Conservation (phyloP, 2,797 vertebrate genomes). For the Synanceia verrucosa region DNA sequence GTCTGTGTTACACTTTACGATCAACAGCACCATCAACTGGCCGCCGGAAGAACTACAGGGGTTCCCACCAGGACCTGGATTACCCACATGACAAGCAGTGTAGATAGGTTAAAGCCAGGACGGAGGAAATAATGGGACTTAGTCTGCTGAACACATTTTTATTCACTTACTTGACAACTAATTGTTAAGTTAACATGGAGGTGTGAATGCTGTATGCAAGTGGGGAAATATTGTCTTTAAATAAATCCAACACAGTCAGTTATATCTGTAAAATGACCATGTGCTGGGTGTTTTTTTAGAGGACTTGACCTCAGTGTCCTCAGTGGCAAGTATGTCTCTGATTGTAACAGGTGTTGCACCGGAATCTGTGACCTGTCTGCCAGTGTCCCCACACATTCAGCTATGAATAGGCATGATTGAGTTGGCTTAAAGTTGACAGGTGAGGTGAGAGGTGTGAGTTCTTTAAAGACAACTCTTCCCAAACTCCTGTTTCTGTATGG, state of each 20-base stretch:
- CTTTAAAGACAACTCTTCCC: not conserved
- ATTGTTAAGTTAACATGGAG: not conserved
- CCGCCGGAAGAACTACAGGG: conserved; percentile 19
- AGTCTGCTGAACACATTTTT: not conserved
- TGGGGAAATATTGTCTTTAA: not conserved
- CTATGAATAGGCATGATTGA: not conserved
- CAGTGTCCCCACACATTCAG: not conserved
- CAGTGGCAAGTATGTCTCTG: not conserved
- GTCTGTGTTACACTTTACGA: conserved; percentile 45
- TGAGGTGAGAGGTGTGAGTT: not conserved
- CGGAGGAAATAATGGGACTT: not conserved
- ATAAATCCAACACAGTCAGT: not conserved
- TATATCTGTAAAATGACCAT: not conserved
- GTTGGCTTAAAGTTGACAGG: not conserved
- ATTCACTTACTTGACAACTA: not conserved
- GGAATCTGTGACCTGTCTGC: not conserved
- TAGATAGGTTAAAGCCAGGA: not conserved
- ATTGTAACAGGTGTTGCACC: not conserved
- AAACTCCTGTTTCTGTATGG: not conserved
- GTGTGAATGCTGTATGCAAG: not conserved
- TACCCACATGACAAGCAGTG: not conserved
- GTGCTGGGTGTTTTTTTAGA: not conserved
- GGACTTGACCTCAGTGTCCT: not conserved
- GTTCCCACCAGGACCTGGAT: conserved; percentile 21
- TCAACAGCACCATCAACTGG: conserved; percentile 58